These are phyloP conservation scores for Lepidonotus clava DNA, from an alignment of 2,888 invertebrate genomes.

Conservation along the genomic window DNA sequence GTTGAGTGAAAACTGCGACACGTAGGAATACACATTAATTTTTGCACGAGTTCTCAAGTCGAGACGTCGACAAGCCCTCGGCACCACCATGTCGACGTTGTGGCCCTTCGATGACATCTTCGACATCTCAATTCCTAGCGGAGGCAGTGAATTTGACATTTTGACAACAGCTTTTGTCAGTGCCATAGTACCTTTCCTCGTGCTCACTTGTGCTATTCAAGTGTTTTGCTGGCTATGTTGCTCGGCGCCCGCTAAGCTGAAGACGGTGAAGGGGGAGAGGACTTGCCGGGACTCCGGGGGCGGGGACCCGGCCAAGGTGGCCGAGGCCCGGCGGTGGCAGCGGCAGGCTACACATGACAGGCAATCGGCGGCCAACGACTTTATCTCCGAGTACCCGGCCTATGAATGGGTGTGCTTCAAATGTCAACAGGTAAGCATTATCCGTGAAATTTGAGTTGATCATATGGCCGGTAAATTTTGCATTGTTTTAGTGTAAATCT, in stretches of 20 bases:
- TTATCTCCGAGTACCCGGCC: conserved; percentile 7
- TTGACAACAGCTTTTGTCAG: conserved; percentile 26
- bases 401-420: conserved; percentile 53
- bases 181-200: conserved; percentile 33
- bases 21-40: too few relatives aligned
- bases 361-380: conserved; percentile 47
- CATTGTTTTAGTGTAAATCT: too few relatives aligned
- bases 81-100: conserved; percentile 32
- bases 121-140: conserved; percentile 27
- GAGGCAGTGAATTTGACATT: conserved; percentile 44
- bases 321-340: conserved; percentile 27
- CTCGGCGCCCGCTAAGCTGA: background rate
- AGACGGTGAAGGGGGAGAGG: background rate
- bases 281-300: background rate
- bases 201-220: conserved; percentile 8
- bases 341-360: conserved; percentile 27
- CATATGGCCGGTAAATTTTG: too few relatives aligned
- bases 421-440: conserved; percentile 47
- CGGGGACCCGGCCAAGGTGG: background rate
- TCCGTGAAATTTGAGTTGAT: too few relatives aligned
- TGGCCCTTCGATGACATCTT: conserved; percentile 46
- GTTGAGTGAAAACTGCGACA: too few relatives aligned
- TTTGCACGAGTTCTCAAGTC: too few relatives aligned
- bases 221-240: conserved; percentile 41
- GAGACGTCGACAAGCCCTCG: too few relatives aligned